Base-by-base conservation (phyloP, 2,113 vertebrate species). In the Daphoenositta chrysoptera region DNA sequence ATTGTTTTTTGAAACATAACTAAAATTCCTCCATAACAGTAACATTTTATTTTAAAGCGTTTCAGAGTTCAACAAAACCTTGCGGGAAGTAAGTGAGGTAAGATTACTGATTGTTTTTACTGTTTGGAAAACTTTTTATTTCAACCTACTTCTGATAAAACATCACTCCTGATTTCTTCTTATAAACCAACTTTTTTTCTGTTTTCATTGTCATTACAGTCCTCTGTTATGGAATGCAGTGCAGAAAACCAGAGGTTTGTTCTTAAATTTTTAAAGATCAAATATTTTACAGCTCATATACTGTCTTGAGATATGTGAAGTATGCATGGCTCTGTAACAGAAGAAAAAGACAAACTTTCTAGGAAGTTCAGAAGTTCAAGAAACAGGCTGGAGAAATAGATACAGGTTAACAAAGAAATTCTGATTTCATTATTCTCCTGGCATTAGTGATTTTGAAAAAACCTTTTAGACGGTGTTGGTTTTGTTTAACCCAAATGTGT, bases 51-150 rank as follows among this genome's bases (percentile, higher is more conserved):
- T 91, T 97, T 97, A 94, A 94, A 98, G 98, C 48, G 89, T 97
- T 96, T 97, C 97, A 86, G 98, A 97, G 37, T 97, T 98, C 96
- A 98, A 98, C 92, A 97, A 96, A 97, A 98, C 97, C 28, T 94
- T 98, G 83, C 91, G 96, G 88, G 91, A 56, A 51, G 4, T 97
- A 92, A 98, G 97, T 80, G 96, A 98, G 97, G 98, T 98, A 98
- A 97, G 96, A 35, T 66, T 79, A 12, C 64, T 89, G 65, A 56
- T 81, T 87, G 56, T 65, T 95, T 4, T 85, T 93, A 56, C 21
- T 93, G 27, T 91, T 94, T 40, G 48, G 48, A 81, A 81, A 85
- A 26, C 14, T 7, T 64, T 48, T 60, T 93, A n/a, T n/a, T 87
- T 16, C 44, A 48, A 2, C 20, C 56, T 84, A 40, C 8, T 77